Base-by-base conservation (phyloP, 2,113 vertebrate genomes). In the Periophthalmus modestus region DNA sequence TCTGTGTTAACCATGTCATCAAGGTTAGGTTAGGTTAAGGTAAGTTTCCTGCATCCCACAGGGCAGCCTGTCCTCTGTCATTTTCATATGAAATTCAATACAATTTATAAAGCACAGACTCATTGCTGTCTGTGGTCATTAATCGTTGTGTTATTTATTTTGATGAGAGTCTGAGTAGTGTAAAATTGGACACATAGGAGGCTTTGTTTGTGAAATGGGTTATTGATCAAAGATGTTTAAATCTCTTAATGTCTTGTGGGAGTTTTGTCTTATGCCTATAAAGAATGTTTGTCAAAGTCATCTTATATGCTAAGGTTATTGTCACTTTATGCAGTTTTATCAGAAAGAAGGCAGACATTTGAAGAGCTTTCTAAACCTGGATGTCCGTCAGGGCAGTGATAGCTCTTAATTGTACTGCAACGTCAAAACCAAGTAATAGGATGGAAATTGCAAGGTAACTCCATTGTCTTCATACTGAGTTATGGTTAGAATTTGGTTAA, bases 141-240 rank as follows among this genome's bases (percentile, higher is more conserved):
- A 39, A 65, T 65, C 19, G 62, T n/a, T 39, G 10, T 39, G 62
- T 65, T n/a, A n/a, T 65, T 18, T 34, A 39, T 65, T 65, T 65
- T 65, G 62, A 65, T 39, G 62, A 62, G 59, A 34, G 16, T 62
- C 34, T 62, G 59, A 65, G 36, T 18, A n/a, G 62, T 65, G 34
- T 39, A n/a, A 65, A 65, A 65, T 65, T 65, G 62, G 34, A 63
- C 62, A 39, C 62, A 65, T 65, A 21, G 62, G 34, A 65, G 62
- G 62, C 34, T 39, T 65, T 65, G 62, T 65, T 39, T 65, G 34
- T 39, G 62, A 65, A 65, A 65, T 65, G 34, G 34, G 62, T 43
- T 65, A 65, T 65, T 65, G 62, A 65, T 65, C 34, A n/a, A 39
- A 19, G 34, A 65, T 10, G 19, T n/a, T 65, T 65, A 39, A 65